phyloP scores from a whole-genome alignment of 2,888 invertebrate genomes.

The Epinotia nisella region DNA sequence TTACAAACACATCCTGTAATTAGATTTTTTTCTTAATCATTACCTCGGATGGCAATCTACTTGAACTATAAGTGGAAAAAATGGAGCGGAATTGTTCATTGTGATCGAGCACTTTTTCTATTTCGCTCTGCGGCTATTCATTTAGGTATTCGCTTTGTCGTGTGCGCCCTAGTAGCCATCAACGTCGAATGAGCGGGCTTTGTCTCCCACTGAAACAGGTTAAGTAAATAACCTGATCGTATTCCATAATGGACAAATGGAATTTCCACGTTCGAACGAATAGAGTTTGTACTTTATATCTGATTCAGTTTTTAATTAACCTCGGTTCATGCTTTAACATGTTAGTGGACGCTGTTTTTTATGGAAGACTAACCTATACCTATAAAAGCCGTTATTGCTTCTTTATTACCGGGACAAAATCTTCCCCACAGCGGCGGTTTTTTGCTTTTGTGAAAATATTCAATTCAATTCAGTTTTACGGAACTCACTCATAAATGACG shows the following conservation, averaged over 20 bases:
- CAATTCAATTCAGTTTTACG: background rate
- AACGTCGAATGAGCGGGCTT: conserved; percentile 62
- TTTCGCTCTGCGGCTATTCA: conserved; percentile 63
- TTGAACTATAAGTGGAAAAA: conserved; percentile 43
- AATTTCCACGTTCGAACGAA: conserved; percentile 65
- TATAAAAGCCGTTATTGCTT: conserved; percentile 34
- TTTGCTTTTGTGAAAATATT: background rate
- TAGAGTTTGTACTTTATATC: conserved; percentile 67
- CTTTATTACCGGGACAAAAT: conserved; percentile 23
- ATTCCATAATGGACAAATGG: conserved; percentile 66
- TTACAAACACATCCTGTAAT: background rate
- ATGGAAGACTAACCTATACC: conserved; percentile 17
- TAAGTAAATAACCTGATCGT: conserved; percentile 76
- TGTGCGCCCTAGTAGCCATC: conserved; percentile 56
- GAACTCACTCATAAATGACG: too few relatives aligned
- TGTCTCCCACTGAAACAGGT: conserved; percentile 71
- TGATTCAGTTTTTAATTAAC: conserved; percentile 73
- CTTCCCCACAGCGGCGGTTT: background rate
- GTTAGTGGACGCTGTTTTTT: conserved; percentile 44
- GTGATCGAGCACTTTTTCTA: conserved; percentile 58
- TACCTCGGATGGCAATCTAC: conserved; percentile 22
- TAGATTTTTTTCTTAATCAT: conserved; percentile 7
- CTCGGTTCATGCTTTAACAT: conserved; percentile 52
- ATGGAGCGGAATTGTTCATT: conserved; percentile 56
- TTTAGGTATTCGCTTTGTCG: conserved; percentile 68